Conservation (phyloP, 2,888 invertebrate species). For the Epinotia demarniana region DNA sequence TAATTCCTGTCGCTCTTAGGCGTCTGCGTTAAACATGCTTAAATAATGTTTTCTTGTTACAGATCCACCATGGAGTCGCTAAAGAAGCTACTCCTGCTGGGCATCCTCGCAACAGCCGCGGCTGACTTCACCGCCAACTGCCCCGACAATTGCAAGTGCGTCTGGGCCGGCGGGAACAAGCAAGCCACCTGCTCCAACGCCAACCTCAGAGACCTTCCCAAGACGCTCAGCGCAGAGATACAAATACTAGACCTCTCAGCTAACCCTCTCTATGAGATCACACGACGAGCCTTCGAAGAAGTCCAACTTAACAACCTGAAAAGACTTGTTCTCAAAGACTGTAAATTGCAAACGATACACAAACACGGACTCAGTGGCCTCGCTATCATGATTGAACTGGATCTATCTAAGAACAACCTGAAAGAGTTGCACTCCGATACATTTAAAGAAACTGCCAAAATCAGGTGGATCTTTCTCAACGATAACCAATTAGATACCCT, state of each 20-base stretch:
- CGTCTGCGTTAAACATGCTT: constrained; percentile 43
- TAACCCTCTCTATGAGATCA: constrained; percentile 88
- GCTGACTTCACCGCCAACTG: constrained; percentile 86
- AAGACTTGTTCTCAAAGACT: constrained; percentile 90
- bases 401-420: constrained; percentile 90
- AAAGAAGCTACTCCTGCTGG: constrained; percentile 60
- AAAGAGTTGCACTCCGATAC: constrained; percentile 87
- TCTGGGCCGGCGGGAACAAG: constrained; percentile 94
- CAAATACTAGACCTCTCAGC: constrained; percentile 89
- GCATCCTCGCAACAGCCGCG: constrained; percentile 62
- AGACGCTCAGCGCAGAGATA: constrained; percentile 88
- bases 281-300: constrained; percentile 87
- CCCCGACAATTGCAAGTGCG: constrained; percentile 89
- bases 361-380: constrained; percentile 90
- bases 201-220: constrained; percentile 88
- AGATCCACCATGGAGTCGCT: constrained; percentile 71
- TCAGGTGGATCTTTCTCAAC: constrained; percentile 89
- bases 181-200: constrained; percentile 91
- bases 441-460: constrained; percentile 88
- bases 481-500: constrained; percentile 90
- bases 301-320: constrained; percentile 91
- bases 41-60: constrained; percentile 65
- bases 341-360: constrained; percentile 89
- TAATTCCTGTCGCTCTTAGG: neutral
- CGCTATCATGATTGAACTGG: constrained; percentile 91